Base-by-base conservation (phyloP, 1,140 invertebrate species). In the Pogonognathellus flavescens region DNA sequence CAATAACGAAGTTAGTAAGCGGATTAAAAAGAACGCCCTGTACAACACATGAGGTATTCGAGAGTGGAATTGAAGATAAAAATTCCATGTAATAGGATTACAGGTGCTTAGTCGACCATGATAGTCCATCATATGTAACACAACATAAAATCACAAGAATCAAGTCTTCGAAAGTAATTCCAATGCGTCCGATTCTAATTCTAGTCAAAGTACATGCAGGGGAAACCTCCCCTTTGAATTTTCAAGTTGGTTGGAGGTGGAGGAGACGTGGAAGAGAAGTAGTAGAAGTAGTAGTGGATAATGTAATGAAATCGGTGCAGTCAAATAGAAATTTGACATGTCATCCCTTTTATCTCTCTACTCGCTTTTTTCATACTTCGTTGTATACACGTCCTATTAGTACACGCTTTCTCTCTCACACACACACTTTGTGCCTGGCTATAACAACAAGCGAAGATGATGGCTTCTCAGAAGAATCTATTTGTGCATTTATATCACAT, bases 1-100 rank as follows among this genome's bases (percentile, higher is more conserved):
- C 70, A 76, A 76, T 76, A 76, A 76, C 49, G 25, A 76, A 76
- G 70, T 76, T 76, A 76, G 70, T 76, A 76, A 76, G 70, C 70
- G 70, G 70, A 76, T 76, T 76, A 76, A 76, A 41, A 41, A 41
- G 1, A 41, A 76, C 4, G 41, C 31, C 70, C 41, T 31, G 41
- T 76, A 49, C 62, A 66, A 25, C 25, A 13, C 22, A 66, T 66
- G 1, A 41, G 31, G 31, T 4, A n/a, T 2, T 13, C 13, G 16
- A 49, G 70, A 76, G 70, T 76, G 16, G 70, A 49, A 76, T 49
- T 31, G 62, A 50, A 76, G 25, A 76, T 25, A 76, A 76, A 76
- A 76, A 76, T 76, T 76, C 41, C 31, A 49, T 50, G 41, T 76
- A 76, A 76, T 76, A 49, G 70, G 70, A 76, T 76, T 76, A 76